Conservation (phyloP, 2,888 invertebrate species). For the Plebejus anna region DNA sequence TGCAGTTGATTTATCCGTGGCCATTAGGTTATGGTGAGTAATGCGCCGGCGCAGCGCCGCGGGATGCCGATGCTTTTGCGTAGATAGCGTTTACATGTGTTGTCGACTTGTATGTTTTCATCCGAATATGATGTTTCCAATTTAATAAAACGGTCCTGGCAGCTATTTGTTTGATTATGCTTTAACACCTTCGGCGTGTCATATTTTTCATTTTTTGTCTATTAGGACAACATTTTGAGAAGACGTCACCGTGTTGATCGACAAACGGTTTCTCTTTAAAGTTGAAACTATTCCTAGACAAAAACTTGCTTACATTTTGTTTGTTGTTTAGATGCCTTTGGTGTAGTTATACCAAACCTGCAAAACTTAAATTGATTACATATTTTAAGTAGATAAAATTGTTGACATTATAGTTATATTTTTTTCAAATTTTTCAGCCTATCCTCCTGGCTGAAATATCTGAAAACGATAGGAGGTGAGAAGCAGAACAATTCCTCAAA, state of each 20-base stretch:
- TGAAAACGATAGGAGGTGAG: too few species aligned
- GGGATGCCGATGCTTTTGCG: conserved; percentile 69
- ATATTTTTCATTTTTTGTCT: conserved; percentile 1
- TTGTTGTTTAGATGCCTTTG: not conserved
- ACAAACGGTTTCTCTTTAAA: not conserved
- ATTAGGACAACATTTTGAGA: not conserved
- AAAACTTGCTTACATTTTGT: not conserved
- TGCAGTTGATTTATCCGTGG: conserved; percentile 73
- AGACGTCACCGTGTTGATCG: not conserved
- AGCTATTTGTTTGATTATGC: conserved; percentile 22
- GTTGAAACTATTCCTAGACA: not conserved
- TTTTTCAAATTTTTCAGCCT: too few species aligned
- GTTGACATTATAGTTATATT: too few species aligned
- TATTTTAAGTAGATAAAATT: not conserved
- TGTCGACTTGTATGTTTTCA: conserved; percentile 79
- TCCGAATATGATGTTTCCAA: conserved; percentile 57
- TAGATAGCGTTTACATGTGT: conserved; percentile 76
- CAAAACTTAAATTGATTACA: not conserved
- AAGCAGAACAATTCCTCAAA: too few species aligned
- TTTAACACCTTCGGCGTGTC: conserved; percentile 17
- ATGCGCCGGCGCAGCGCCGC: conserved; percentile 64
- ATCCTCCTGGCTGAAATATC: too few species aligned
- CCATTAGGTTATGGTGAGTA: conserved; percentile 77
- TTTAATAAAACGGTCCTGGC: conserved; percentile 25
- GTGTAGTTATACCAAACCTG: not conserved